Percentiles rank a stretch among this genome's conserved stretches.
Conservation (phyloP, 30 jellyfish, hydroid and myxozoan genomes). For the Aurelia sp. region DNA sequence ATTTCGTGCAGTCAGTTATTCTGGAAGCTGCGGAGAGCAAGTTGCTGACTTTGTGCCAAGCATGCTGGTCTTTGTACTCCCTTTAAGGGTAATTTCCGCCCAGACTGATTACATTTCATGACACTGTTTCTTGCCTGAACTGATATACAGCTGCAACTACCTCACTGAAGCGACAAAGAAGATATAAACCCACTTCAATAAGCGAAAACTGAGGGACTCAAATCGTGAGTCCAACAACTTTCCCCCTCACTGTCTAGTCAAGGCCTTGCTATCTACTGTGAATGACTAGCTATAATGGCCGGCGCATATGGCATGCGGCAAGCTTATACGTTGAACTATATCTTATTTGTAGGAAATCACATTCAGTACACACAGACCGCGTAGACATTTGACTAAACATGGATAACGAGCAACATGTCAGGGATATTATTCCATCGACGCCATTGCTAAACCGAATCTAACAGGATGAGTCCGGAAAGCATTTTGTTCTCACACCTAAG, state of each 20-base stretch:
- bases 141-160: not conserved
- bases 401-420: constrained; percentile 6
- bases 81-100: too few relatives aligned
- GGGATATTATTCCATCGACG: constrained; percentile 3
- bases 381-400: not conserved
- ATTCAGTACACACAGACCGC: constrained; percentile 3
- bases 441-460: constrained; percentile 6
- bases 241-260: too few relatives aligned
- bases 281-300: not conserved
- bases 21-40: too few relatives aligned
- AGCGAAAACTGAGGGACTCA: too few relatives aligned
- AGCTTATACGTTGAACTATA: not conserved
- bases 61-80: too few relatives aligned
- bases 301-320: not conserved
- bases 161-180: too few relatives aligned
- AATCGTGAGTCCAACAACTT: too few relatives aligned
- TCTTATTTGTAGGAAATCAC: constrained; percentile 22
- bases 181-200: too few relatives aligned
- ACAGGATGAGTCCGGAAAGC: constrained; percentile 2
- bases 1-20: too few relatives aligned
- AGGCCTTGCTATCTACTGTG: too few relatives aligned
- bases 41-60: too few relatives aligned
- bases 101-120: not conserved
- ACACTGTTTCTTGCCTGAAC: not conserved
- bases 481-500: not conserved